Base-by-base conservation (phyloP, 2,888 invertebrate species). In the Brenthis hecate region DNA sequence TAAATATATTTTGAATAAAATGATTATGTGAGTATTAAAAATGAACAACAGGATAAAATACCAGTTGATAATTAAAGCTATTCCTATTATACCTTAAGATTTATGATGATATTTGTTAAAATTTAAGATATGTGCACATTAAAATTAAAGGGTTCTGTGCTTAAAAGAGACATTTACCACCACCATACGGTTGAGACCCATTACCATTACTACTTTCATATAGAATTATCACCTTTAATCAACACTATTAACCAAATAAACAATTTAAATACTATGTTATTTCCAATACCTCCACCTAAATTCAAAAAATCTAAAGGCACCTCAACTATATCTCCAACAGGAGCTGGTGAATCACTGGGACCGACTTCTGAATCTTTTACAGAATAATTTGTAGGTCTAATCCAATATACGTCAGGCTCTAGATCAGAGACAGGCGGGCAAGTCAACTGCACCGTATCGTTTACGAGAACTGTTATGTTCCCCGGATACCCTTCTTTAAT, bases 351-450 rank as follows among this genome's bases (percentile, higher is more conserved):
- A 76, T 92, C 92, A 71, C 86, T 90, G 1, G 90, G 89, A 51
- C 89, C 90, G 32, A 89, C 87, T 75, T 90, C 88, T 1, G 85
- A 82, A 60, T 89, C 89, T 79, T 83, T 84, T 48, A 84, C 66
- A 0, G 92, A 85, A 65, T 82, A 80, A 75, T 93, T 92, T 70
- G 85, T 88, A 36, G 94, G 91, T 79, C 93, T 94, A 72, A 97
- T 83, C 98, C 98, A 99, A 76, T 95, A 94, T 65, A 98, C 94
- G 78, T 94, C 95, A 0, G 98, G 97, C 82, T 96, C 96, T 74
- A 97, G 92, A 82, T 98, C 98, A 51, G 97, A 96, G 66, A 97
- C 93, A 57, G 96, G 94, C n/a, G 95, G 95, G 88, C 98, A 98
- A 75, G 95, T 94, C 78, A 98, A 95, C 47, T 84, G 91, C 48